Evolutionary conservation across 92 coral and sea anemone species (phyloP).

Genomic region (Ricordea florida): DNA sequence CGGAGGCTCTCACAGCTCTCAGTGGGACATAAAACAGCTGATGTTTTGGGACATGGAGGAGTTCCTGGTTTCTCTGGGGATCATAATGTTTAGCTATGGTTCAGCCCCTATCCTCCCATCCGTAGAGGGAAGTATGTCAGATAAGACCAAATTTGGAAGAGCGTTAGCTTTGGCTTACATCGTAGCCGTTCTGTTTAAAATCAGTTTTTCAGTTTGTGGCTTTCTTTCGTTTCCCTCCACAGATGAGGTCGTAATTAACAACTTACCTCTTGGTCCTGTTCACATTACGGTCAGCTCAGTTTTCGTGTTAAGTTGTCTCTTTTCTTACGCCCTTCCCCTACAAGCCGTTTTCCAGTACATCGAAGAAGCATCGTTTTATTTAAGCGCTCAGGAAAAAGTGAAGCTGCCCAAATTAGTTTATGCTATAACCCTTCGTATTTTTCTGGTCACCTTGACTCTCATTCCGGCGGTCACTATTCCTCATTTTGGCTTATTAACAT

Average conservation of each 20-base stretch:
- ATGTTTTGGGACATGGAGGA: constrained; percentile 59
- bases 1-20: constrained; percentile 10
- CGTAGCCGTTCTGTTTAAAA: constrained; percentile 23
- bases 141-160: constrained; percentile 37
- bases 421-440: constrained; percentile 8
- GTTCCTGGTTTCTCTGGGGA: constrained; percentile 33
- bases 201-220: constrained; percentile 41
- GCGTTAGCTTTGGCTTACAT: constrained; percentile 34
- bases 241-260: constrained; percentile 47
- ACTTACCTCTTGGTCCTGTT: constrained; percentile 31
- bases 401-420: background rate
- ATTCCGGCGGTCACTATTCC: constrained; percentile 36
- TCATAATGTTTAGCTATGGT: constrained; percentile 50
- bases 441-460: constrained; percentile 36
- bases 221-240: constrained; percentile 52
- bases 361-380: background rate
- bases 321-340: constrained; percentile 45
- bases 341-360: constrained; percentile 29
- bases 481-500: constrained; percentile 49
- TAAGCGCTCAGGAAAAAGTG: background rate
- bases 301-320: constrained; percentile 26
- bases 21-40: constrained; percentile 22
- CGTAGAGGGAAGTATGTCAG: constrained; percentile 50
- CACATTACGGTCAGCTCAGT: constrained; percentile 4
- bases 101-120: constrained; percentile 40